Base-by-base conservation (phyloP, 1,140 invertebrate species). In the Drosophila lacteicornis region DNA sequence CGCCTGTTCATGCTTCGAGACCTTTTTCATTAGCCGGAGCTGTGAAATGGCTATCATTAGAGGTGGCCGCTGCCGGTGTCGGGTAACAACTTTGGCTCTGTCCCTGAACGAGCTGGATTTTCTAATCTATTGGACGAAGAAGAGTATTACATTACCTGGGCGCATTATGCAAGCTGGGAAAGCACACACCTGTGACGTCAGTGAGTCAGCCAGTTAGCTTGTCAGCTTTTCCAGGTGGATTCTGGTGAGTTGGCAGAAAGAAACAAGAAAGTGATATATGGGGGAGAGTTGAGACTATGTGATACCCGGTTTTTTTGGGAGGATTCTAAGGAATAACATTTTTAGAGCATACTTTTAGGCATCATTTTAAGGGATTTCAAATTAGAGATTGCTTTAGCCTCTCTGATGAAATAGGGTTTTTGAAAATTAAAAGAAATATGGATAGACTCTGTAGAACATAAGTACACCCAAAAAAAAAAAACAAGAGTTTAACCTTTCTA, bases 31-130 rank as follows among this genome's bases (percentile, higher is more conserved):
- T 77, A 78, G 65, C 56, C 43, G 7, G 22, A 45, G 49, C 75
- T 43, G 56, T 42, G 50, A 57, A 56, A 69, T 69, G 65, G 65
- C 65, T 69, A 69, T 77, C 74, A 78, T 78, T 78, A 78, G 53
- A 56, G 55, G 47, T 79, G 50, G 67, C 53, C 53, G 62, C 49
- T 53, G 22, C 15, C 30, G 80, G 83, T 87, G 60, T 87, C 75
- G 36, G 74, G 25, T 78, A 73, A 47, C 70, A 51, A 43, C 56
- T 60, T 68, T 62, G 66, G 69, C 75, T n/a, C 42, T 36, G 62
- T 27, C 55, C 68, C 68, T 43, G 45, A 22, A 12, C 69, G 25
- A 25, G 45, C 69, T 59, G 69, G 75, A 83, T 62, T 79, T 75
- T 57, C 75, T 66, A 63, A 76, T 76, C 67, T 70, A 76, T 73